Base-by-base conservation (phyloP, 2,113 vertebrate genomes). In the Hiodon alosoides region DNA sequence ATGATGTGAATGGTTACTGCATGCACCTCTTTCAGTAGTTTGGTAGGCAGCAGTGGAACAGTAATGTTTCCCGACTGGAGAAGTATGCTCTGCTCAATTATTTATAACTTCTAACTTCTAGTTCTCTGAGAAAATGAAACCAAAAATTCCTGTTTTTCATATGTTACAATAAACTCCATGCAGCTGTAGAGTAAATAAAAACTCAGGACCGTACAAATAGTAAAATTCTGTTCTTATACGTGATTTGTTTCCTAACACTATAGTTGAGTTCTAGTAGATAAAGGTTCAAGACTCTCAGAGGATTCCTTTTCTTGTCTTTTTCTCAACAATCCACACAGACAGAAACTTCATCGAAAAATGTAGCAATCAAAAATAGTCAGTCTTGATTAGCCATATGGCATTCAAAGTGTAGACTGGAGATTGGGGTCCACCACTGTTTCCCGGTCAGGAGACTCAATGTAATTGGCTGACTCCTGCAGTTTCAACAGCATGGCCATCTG, bases 401-500 rank as follows among this genome's bases (percentile, higher is more conserved):
- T 77, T 87, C 79, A 87, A 83, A 90, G 85, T 73, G 91, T 94
- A 16, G 95, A 93, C 83, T 93, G 91, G 79, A 97, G 91, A 83
- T 91, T 91, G 0, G 93, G 91, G 76, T 98, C 95, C 82, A 92
- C 85, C 83, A 91, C 88, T 72, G 92, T 93, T 85, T 99, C 97
- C 65, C 93, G 93, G 75, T 99, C 97, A 0, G 96, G 96, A 81
- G 96, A 98, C 84, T 99, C 96, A 14, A 98, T 98, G 86, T 95
- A 96, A 87, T 98, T 98, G 86, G 97, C 97, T 2, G 96, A 95
- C 87, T 99, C 97, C 83, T 99, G 97, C 76, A 99, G 95, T 83
- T 98, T 99, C 85, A 99, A 87, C 90, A 99, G 93, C 97, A 99
- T 99, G 59, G 95, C 95, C 97, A 99, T 99, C 97, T 99, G 86